Evolutionary conservation across 2,113 vertebrate genomes (phyloP).

Genomic region (Protobothrops flavoviridis): DNA sequence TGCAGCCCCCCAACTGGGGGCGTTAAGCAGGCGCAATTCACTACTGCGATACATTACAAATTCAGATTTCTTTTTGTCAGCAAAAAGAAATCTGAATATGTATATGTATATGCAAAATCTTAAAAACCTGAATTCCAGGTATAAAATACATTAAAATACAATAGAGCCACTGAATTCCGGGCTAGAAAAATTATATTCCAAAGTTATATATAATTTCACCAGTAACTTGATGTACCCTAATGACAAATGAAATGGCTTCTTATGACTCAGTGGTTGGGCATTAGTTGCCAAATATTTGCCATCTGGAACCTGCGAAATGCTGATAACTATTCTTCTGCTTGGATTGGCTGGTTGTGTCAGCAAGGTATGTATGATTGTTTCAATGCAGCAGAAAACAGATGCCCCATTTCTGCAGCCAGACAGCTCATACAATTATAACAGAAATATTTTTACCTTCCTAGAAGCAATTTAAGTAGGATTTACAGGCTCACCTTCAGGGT

Average conservation of each 20-base stretch:
- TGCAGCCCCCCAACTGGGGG: no score
- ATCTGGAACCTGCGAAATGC: background rate
- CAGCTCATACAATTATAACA: background rate
- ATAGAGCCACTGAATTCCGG: no score
- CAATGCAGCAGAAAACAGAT: background rate
- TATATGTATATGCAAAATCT: no score
- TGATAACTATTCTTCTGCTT: background rate
- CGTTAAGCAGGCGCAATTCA: no score
- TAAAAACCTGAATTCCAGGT: no score
- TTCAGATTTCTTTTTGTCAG: no score
- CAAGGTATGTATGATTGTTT: background rate
- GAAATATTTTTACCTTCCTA: background rate
- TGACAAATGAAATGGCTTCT: background rate
- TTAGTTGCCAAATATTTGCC: constrained; percentile 14
- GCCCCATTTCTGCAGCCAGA: background rate
- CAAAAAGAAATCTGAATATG: no score
- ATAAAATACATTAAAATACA: no score
- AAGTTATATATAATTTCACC: background rate
- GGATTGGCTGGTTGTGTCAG: background rate
- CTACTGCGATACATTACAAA: no score
- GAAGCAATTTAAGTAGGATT: constrained; percentile 22
- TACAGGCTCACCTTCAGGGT: constrained; percentile 28
- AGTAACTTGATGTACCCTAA: background rate
- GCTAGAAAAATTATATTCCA: no score
- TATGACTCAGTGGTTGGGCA: background rate